Base-by-base conservation (phyloP, 2,888 invertebrate genomes). In the Tenthredo distinguenda region DNA sequence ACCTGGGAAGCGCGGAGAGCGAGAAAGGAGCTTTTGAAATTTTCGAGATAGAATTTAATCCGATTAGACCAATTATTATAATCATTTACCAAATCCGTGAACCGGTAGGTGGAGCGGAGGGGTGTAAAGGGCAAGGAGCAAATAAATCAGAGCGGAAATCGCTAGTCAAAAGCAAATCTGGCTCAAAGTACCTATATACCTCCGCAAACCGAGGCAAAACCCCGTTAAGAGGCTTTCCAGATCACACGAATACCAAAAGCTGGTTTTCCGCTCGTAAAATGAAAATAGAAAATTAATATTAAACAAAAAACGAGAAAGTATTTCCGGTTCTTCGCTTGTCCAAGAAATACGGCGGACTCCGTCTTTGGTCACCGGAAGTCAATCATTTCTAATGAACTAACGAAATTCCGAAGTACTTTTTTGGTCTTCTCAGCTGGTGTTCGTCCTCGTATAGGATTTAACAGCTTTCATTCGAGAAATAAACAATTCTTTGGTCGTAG, bases 51-150 rank as follows among this genome's bases (percentile, higher is more conserved):
- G 50, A 50, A 50, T 34, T 31, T 77, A 55, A 77, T 50, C 77
- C 77, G 77, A 77, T 77, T 77, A 77, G n/a, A 77, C 50, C 77
- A 77, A 77, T 77, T 77, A 77, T 55, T 55, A 55, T 55, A 74
- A 74, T 74, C 40, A 74, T 74, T 74, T 21, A 43, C 40, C n/a
- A 74, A 74, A 74, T 74, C 72, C 72, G n/a, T 6, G 43, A 74
- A 40, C 65, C 65, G 26, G 65, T 65, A 65, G 55, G 7, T n/a
- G 34, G 7, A 31, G 31, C 31, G 68, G 31, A 34, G 68, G 68
- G 68, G 34, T 26, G 68, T 62, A 62, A 68, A 68, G 68, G 34
- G 34, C 68, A 34, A 18, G 34, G 68, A 68, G 68, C 68, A 34
- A 68, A 68, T 68, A 68, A 34, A 68, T 68, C 68, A 34, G 34